Base-by-base conservation (phyloP, 2,888 invertebrate species). In the Pteria penguin region DNA sequence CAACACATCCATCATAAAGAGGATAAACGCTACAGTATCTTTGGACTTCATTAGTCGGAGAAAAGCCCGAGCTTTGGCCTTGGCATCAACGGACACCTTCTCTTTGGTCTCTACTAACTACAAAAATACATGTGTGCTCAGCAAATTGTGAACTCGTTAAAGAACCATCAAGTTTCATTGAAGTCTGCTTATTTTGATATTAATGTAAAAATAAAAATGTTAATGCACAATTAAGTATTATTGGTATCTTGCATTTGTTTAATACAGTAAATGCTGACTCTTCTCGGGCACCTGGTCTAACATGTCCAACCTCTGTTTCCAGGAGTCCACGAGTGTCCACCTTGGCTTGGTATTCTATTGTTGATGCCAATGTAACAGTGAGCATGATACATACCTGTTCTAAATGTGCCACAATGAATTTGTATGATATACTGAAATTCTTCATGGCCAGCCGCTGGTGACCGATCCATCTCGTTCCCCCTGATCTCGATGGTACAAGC, bases 1-100 rank as follows among this genome's bases (percentile, higher is more conserved):
- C 0, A 75, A 75, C 4, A 70, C 75, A 72, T 79, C 78, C 26
- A 72, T 1, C 36, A 79, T 32, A 27, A 70, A 72, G 63, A 55
- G 26, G 24, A 75, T 4, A 33, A 79, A 69, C 24, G 22, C 61
- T 14, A 79, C 22, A 36, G 72, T 58, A 52, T 52, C 22, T 52
- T 52, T 67, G 14, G 66, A 65, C 57, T 68, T 70, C 52, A 79
- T 29, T 24, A 79, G 54, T 61, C 70, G 75, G 32, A 79, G 31
- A 36, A 75, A 72, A 22, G 70, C 78, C 32, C 33, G 11, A 18
- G 69, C 78, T 66, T 79, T 79, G 8, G 58, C 36, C 29, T 62
- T 75, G 11, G 78, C 54, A 45, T 72, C 72, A 27, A 14, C 32
- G 18, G 72, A 66, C 14, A 79, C 73, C 31, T 61, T 71, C 33